Base-by-base conservation (phyloP, 2,888 invertebrate genomes). In the Thysanoteuthis rhombus region DNA sequence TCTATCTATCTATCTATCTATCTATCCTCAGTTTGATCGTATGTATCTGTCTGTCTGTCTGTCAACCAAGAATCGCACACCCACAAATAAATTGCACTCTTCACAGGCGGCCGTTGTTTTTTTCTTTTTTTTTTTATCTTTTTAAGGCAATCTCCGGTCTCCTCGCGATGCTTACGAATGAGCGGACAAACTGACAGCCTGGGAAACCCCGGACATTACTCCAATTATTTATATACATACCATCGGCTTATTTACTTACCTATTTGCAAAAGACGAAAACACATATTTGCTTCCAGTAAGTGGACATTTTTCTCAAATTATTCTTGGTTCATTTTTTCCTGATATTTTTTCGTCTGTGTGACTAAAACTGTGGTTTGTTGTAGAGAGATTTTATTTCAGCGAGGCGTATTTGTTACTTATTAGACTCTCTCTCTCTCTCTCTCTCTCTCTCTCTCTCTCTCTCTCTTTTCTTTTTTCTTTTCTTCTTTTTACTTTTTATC, bases 251-350 rank as follows among this genome's bases (percentile, higher is more conserved):
- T 52, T 52, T 52, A 52, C 52, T 6, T n/a, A 16, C 8, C n/a
- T 75, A 75, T 36, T 75, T 12, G 75, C 75, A 75, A 75, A 75
- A 19, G 75, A 75, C 75, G n/a, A n/a, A n/a, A n/a, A 75, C 75
- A 75, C 75, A 75, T n/a, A 75, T 75, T 75, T 75, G 75, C n/a
- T 75, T n/a, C n/a, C 75, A 75, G 75, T 75, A 75, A 75, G 75
- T 75, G 16, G 75, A 75, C 75, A 75, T n/a, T 75, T 75, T 75
- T n/a, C 75, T 12, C 36, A 16, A n/a, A 36, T 75, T 75, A 75
- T 75, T 36, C 36, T n/a, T 75, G 75, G 12, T 36, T n/a, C 75
- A n/a, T 75, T 75, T 42, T 42, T 42, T 42, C 12, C 42, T 42
- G 42, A 42, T 42, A 42, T 42, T 42, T 42, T 16, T 42, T 42